phyloP scores from a whole-genome alignment of 1,140 invertebrate genomes.

The Onthophagus taurus region DNA sequence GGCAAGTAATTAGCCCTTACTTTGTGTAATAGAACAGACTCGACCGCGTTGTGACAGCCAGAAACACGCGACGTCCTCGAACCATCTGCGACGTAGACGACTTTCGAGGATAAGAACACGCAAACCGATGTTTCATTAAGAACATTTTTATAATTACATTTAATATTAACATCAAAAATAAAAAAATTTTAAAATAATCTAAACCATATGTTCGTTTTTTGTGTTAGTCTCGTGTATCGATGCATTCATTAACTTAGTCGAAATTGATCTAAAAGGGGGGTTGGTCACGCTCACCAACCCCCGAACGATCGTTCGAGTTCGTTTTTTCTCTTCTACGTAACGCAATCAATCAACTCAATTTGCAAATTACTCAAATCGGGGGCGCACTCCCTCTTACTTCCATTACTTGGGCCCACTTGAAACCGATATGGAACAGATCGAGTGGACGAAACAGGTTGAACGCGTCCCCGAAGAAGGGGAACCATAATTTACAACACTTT shows the following conservation, averaged over 20 bases:
- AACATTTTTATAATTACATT: no score
- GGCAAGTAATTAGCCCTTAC: no score
- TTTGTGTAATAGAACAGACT: no score
- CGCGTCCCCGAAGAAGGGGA: background rate
- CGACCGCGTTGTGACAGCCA: no score
- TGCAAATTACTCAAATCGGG: constrained; percentile 24
- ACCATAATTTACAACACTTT: background rate
- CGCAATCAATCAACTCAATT: constrained; percentile 22
- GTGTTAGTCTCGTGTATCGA: background rate
- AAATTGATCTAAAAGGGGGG: constrained; percentile 17
- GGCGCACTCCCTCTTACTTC: constrained; percentile 16
- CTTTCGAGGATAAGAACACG: no score
- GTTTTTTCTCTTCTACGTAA: constrained; percentile 7
- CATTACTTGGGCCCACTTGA: constrained; percentile 16
- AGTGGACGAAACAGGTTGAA: constrained; percentile 8
- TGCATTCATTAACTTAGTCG: constrained; percentile 17
- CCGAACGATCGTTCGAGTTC: no score
- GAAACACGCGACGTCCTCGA: no score
- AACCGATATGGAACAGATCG: constrained; percentile 12
- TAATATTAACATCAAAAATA: no score
- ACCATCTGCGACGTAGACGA: no score
- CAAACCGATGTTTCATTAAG: no score
- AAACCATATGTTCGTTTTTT: no score
- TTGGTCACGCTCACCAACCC: constrained; percentile 16
- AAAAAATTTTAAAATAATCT: no score